Conservation (phyloP, 1,140 invertebrate genomes). For the Trichogramma pretiosum region DNA sequence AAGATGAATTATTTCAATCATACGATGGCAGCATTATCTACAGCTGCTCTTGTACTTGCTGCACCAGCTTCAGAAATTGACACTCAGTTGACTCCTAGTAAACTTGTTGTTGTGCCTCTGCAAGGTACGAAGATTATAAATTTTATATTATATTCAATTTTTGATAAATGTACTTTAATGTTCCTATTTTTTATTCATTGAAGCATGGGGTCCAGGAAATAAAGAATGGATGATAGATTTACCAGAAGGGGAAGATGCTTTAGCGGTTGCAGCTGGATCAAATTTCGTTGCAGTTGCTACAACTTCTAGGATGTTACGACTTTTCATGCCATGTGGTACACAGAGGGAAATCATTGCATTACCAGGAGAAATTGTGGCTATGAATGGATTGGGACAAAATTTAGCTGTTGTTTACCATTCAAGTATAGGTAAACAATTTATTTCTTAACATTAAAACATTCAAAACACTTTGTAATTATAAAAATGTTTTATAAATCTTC, state of each 20-base stretch:
- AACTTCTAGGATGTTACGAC: conserved; percentile 58
- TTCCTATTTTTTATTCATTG: conserved; percentile 15
- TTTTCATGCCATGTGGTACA: conserved; percentile 78
- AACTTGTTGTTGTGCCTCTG: conserved; percentile 37
- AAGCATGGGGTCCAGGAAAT: conserved; percentile 56
- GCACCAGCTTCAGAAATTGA: conserved; percentile 48
- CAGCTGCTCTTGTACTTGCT: conserved; percentile 70
- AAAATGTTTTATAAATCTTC: no score
- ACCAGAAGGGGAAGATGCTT: conserved; percentile 66
- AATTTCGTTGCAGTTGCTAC: conserved; percentile 74
- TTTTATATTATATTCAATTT: conserved; percentile 5
- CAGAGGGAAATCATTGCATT: conserved; percentile 72
- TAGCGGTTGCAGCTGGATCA: conserved; percentile 62
- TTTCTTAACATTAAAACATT: no score
- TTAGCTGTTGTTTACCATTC: conserved; percentile 72
- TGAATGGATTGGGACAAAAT: conserved; percentile 59
- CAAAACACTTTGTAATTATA: background rate
- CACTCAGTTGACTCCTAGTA: conserved; percentile 45
- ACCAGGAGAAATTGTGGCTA: conserved; percentile 61
- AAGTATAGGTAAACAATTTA: conserved; percentile 43
- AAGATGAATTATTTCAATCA: conserved; percentile 73
- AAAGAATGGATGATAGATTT: conserved; percentile 82
- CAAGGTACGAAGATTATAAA: conserved; percentile 30
- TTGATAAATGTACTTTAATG: conserved; percentile 10
- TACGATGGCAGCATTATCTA: conserved; percentile 76